Percentiles rank a stretch among this genome's conserved stretches.
These are phyloP conservation scores for Drosophila cardini DNA, from an alignment of 1,140 invertebrate genomes.

Conservation along the genomic window DNA sequence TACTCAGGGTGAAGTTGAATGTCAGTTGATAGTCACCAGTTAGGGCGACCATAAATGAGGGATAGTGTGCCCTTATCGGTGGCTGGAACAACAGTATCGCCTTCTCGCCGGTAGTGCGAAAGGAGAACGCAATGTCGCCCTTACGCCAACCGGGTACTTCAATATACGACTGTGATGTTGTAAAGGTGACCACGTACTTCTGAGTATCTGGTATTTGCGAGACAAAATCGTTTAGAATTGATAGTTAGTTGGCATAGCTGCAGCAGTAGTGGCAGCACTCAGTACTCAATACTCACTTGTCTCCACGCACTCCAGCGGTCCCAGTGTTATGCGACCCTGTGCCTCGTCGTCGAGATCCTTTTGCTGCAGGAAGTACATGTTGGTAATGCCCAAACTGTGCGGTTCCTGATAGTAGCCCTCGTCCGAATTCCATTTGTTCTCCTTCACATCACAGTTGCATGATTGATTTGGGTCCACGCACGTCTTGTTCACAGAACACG, in stretches of 20 bases:
- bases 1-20: slow-evolving; percentile 95
- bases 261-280: too few relatives aligned
- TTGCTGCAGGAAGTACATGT: slow-evolving; percentile 95
- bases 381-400: slow-evolving; percentile 93
- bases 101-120: slow-evolving; percentile 94
- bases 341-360: slow-evolving; percentile 92
- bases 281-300: slow-evolving; percentile 89
- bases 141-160: slow-evolving; percentile 96
- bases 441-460: slow-evolving; percentile 94
- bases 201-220: slow-evolving; percentile 89
- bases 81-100: slow-evolving; percentile 96
- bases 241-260: background rate
- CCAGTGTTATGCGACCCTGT: slow-evolving; percentile 93
- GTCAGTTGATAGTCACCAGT: slow-evolving; percentile 93
- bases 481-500: slow-evolving; percentile 89
- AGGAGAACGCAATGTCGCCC: slow-evolving; percentile 96
- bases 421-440: slow-evolving; percentile 94
- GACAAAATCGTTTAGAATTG: slow-evolving; percentile 1
- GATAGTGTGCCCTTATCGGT: slow-evolving; percentile 93
- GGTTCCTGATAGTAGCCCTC: slow-evolving; percentile 93
- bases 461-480: slow-evolving; percentile 92
- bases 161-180: slow-evolving; percentile 95
- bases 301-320: slow-evolving; percentile 96
- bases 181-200: slow-evolving; percentile 96
- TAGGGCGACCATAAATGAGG: slow-evolving; percentile 94